Conservation (phyloP, 2,888 invertebrate genomes). For the Acanthosepion lycidas region DNA sequence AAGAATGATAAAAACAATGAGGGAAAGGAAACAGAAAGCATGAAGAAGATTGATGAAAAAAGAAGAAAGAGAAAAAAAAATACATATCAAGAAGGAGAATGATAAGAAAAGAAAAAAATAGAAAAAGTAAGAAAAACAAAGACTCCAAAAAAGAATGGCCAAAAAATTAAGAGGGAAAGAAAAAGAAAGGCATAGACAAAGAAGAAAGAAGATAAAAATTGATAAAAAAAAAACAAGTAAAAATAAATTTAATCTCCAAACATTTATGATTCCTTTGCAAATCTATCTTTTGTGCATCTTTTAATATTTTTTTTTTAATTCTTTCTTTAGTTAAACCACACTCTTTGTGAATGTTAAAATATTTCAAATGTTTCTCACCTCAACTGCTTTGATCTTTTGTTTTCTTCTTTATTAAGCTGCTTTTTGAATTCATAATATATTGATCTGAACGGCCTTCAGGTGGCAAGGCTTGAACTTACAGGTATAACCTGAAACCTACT, state of each 20-base stretch:
- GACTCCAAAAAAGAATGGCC: neutral
- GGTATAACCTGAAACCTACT: neutral
- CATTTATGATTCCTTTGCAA: neutral
- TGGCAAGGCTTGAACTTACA: neutral
- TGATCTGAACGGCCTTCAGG: neutral
- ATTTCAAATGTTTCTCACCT: neutral
- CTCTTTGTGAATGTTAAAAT: neutral
- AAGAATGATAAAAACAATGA: no score
- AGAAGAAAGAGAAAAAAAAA: neutral
- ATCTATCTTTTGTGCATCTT: neutral
- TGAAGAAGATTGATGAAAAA: neutral
- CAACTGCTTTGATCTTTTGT: neutral
- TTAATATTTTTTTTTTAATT: neutral
- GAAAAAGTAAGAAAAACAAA: neutral
- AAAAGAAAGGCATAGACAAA: neutral
- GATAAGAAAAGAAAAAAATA: neutral
- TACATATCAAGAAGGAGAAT: neutral
- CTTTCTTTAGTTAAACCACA: neutral
- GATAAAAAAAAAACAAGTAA: neutral
- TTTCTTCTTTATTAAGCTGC: neutral
- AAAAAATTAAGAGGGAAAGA: neutral
- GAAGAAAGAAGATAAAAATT: neutral
- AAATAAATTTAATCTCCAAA: neutral
- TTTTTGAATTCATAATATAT: conserved; percentile 8
- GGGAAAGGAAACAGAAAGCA: neutral